These are phyloP conservation scores for Shargacucullia verbasci DNA, from an alignment of 2,888 invertebrate genomes.

Conservation along the genomic window DNA sequence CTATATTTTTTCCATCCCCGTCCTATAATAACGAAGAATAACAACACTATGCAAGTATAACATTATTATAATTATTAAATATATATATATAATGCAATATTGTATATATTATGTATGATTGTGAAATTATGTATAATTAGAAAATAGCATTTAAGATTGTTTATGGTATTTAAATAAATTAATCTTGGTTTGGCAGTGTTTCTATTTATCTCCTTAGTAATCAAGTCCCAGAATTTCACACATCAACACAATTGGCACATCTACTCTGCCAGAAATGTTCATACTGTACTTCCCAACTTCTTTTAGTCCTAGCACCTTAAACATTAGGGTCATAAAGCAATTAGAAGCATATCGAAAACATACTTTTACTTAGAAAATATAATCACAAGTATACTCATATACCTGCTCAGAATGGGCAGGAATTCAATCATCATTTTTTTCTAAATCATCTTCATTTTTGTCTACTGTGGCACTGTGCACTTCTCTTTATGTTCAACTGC, in stretches of 20 bases:
- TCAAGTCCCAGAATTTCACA: not conserved
- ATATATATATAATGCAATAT: conserved; percentile 10
- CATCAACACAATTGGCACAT: not conserved
- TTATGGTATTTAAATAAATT: conserved; percentile 78
- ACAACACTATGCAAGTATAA: conserved; percentile 17
- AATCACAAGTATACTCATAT: too few species aligned
- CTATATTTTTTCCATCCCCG: conserved; percentile 19
- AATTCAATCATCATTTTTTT: too few species aligned
- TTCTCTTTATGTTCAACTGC: too few species aligned
- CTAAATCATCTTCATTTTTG: too few species aligned
- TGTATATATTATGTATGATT: conserved; percentile 39
- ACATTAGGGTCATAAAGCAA: too few species aligned
- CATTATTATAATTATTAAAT: conserved; percentile 17
- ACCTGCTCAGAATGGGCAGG: too few species aligned
- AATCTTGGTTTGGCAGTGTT: conserved; percentile 83
- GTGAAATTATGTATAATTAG: conserved; percentile 43
- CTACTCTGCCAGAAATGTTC: too few species aligned
- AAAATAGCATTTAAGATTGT: conserved; percentile 59
- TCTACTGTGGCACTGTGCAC: too few species aligned
- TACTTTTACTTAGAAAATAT: too few species aligned
- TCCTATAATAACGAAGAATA: conserved; percentile 24
- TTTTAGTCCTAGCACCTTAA: too few species aligned
- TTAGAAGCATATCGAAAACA: too few species aligned
- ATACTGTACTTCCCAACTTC: too few species aligned
- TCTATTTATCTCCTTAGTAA: conserved; percentile 58